phyloP scores from a whole-genome alignment of 2,888 invertebrate species.

The Sminthurides aquaticus region DNA sequence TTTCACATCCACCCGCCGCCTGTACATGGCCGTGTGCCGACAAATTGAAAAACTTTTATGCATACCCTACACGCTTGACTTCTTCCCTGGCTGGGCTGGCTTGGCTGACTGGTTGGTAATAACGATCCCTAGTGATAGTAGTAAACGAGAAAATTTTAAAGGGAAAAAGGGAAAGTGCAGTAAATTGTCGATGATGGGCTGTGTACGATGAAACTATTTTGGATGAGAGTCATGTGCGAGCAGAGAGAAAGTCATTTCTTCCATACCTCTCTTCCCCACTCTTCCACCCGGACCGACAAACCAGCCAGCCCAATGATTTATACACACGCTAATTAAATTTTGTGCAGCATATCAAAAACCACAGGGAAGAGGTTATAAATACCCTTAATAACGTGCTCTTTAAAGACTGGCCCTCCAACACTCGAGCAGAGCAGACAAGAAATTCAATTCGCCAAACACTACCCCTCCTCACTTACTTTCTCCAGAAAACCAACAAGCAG shows the following conservation, averaged over 20 bases:
- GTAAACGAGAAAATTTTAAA: neutral
- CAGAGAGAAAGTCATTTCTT: slow-evolving; percentile 1
- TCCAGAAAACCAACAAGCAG: neutral
- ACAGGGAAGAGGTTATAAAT: slow-evolving; percentile 29
- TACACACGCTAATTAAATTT: slow-evolving; percentile 38
- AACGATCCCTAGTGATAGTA: neutral
- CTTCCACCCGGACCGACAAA: slow-evolving; percentile 1
- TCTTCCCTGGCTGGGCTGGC: too few relatives aligned
- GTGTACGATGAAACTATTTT: neutral
- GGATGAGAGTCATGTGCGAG: neutral
- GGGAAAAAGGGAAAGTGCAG: neutral
- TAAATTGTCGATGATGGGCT: neutral
- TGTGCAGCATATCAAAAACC: slow-evolving; percentile 36
- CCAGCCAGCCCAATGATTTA: slow-evolving; percentile 30
- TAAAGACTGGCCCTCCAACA: neutral
- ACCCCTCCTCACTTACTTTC: too few relatives aligned
- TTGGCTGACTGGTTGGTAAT: neutral
- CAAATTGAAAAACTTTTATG: neutral
- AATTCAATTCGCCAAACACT: neutral
- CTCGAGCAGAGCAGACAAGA: neutral
- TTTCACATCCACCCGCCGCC: neutral
- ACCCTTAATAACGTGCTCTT: neutral
- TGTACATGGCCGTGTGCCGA: neutral
- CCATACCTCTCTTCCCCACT: neutral
- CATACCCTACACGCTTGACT: neutral